A percentile compares a stretch with the other conserved stretches of the same genome.
Evolutionary conservation across 2,797 vertebrate species (phyloP).

Genomic region (Tokudaia tokunoshimensis): DNA sequence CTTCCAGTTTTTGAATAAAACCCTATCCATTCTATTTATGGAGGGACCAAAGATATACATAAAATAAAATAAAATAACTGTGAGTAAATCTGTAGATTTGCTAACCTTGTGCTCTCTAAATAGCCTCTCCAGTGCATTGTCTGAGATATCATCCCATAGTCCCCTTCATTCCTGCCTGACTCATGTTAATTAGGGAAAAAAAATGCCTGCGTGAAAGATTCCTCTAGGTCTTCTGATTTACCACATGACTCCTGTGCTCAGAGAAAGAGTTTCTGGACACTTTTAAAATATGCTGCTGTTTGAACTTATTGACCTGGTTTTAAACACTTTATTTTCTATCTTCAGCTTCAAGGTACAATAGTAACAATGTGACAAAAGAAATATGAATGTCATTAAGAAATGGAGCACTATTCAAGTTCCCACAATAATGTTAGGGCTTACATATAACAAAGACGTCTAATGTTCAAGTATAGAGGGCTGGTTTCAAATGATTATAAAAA

Average conservation of each 20-base stretch:
- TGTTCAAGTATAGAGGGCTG: conserved; percentile 43
- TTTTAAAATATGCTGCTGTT: conserved; percentile 64
- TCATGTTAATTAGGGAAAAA: conserved; percentile 74
- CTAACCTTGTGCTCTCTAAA: conserved; percentile 60
- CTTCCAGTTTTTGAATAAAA: conserved; percentile 43
- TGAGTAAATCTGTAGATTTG: conserved; percentile 53
- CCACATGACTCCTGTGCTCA: conserved; percentile 43
- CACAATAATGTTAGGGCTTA: conserved; percentile 30
- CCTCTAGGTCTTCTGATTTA: conserved; percentile 53
- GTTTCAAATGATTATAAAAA: conserved; percentile 66
- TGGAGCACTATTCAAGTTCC: conserved; percentile 60
- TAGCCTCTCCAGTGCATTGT: conserved; percentile 48
- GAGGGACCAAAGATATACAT: conserved; percentile 26
- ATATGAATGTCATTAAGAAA: conserved; percentile 74
- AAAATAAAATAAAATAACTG: conserved; percentile 42
- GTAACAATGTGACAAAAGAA: conserved; percentile 57
- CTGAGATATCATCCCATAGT: conserved; percentile 63
- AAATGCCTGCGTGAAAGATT: conserved; percentile 39
- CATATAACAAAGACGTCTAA: not conserved
- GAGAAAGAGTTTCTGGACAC: conserved; percentile 42
- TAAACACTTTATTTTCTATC: conserved; percentile 71
- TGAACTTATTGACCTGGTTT: conserved; percentile 62
- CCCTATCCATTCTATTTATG: conserved; percentile 34
- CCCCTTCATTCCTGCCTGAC: conserved; percentile 30
- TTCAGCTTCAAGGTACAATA: conserved; percentile 71